phyloP scores from a whole-genome alignment of 1,140 invertebrate genomes.

The Pseudomyrmex flavicornis region DNA sequence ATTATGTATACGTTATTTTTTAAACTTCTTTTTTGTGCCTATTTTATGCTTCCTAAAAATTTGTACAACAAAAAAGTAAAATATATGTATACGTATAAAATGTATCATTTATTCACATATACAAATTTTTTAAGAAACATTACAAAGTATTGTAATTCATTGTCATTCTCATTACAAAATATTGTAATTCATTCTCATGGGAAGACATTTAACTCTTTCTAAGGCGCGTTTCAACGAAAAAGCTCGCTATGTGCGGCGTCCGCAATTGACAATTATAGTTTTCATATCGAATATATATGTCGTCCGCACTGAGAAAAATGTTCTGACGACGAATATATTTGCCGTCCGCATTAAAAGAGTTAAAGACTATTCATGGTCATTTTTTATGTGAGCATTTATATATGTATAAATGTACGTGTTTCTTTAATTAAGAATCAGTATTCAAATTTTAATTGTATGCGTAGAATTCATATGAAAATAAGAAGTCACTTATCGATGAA shows the following conservation, averaged over 20 bases:
- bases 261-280: too few species aligned
- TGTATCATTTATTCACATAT: constrained; percentile 69
- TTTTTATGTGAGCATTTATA: background rate
- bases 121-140: constrained; percentile 63
- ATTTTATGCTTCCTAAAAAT: background rate
- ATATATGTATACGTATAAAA: constrained; percentile 44
- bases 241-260: too few species aligned
- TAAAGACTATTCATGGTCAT: background rate
- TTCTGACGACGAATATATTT: too few species aligned
- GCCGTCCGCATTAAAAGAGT: too few species aligned
- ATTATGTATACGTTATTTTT: too few species aligned
- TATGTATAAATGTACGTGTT: constrained; percentile 37
- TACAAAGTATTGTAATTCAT: constrained; percentile 60
- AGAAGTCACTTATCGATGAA: constrained; percentile 12
- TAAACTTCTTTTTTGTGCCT: background rate
- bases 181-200: constrained; percentile 14
- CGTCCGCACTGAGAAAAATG: too few species aligned
- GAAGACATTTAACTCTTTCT: background rate
- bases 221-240: too few species aligned
- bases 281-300: too few species aligned
- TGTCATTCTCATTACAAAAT: constrained; percentile 57
- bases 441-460: constrained; percentile 17
- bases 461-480: constrained; percentile 39
- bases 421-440: constrained; percentile 9
- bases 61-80: constrained; percentile 6